Evolutionary conservation across 1,140 invertebrate species (phyloP).

Genomic region (Lepidurus packardi): DNA sequence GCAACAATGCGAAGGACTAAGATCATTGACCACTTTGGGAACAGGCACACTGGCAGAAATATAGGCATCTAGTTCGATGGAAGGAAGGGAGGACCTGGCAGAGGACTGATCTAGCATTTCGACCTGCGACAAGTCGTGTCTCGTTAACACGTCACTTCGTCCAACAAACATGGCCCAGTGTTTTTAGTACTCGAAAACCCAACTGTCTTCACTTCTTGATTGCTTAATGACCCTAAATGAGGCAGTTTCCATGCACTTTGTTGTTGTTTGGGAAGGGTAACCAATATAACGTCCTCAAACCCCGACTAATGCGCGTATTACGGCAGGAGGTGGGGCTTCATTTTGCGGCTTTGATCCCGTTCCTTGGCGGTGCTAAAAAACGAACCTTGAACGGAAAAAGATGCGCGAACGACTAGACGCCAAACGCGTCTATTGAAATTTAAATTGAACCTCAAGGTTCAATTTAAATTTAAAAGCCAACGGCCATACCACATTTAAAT

Average conservation of each 20-base stretch:
- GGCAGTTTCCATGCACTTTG: conserved; percentile 13
- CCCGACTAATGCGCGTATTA: not conserved
- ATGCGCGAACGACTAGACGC: no score
- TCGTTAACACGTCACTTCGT: not conserved
- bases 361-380: no score
- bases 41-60: conserved; percentile 17
- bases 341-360: no score
- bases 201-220: not conserved
- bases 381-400: no score
- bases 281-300: not conserved
- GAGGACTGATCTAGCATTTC: not conserved
- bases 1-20: not conserved
- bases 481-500: no score
- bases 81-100: not conserved
- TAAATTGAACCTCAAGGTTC: no score
- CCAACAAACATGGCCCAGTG: not conserved
- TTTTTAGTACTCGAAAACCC: not conserved
- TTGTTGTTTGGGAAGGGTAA: not conserved
- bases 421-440: no score
- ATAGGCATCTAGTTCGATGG: conserved; percentile 13
- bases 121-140: not conserved
- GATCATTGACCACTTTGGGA: not conserved
- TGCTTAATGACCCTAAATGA: not conserved
- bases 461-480: no score
- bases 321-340: no score